A percentile compares a stretch with the other conserved stretches of the same genome.
Evolutionary conservation across 2,888 invertebrate genomes (phyloP).

Genomic region (Hipparchia sbordonii): DNA sequence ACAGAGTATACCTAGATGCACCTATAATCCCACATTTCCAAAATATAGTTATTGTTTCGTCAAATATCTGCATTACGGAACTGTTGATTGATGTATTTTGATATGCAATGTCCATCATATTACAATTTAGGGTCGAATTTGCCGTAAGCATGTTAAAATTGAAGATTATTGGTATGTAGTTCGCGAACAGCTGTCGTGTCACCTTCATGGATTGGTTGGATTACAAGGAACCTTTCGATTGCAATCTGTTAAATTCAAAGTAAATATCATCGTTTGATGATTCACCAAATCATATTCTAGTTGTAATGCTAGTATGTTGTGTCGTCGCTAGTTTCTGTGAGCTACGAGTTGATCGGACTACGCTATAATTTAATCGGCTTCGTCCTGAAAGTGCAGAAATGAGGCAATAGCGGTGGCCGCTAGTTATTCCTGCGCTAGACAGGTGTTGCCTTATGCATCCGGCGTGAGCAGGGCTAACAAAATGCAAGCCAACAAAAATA

Average conservation of each 20-base stretch:
- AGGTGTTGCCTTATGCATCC: slow-evolving; percentile 34
- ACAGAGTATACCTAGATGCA: neutral
- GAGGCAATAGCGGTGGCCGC: slow-evolving; percentile 26
- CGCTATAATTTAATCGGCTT: neutral
- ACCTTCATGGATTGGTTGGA: neutral
- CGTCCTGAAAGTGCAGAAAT: slow-evolving; percentile 19
- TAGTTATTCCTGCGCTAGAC: slow-evolving; percentile 31
- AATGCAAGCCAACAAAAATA: neutral
- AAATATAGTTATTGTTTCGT: neutral
- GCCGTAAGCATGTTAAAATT: neutral
- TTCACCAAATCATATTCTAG: neutral
- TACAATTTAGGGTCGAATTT: neutral
- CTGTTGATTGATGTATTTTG: slow-evolving; percentile 4
- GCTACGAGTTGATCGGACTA: neutral
- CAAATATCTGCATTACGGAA: neutral
- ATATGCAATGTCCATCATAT: neutral
- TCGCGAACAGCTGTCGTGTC: neutral
- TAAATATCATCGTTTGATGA: neutral
- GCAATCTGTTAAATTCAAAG: neutral
- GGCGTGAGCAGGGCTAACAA: slow-evolving; percentile 25
- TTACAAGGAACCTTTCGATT: neutral
- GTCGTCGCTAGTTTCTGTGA: neutral
- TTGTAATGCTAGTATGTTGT: neutral
- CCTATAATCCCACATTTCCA: neutral
- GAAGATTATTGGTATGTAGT: neutral